A percentile compares a stretch with the other conserved stretches of the same genome.
These are phyloP conservation scores for Smutsia temminckii DNA, from an alignment of 2,797 vertebrate genomes.

Conservation along the genomic window DNA sequence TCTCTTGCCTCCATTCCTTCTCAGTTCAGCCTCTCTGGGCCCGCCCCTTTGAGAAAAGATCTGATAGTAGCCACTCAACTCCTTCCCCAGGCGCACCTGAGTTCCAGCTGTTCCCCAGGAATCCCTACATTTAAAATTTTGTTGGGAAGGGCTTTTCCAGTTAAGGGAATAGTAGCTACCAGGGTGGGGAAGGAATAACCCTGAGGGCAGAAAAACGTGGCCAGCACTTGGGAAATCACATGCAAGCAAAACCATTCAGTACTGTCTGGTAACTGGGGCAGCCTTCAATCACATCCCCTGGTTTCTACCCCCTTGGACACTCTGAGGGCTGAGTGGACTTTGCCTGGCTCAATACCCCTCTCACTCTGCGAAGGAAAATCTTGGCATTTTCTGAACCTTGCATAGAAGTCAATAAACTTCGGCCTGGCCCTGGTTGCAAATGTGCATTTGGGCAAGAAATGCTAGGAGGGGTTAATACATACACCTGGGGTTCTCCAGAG, in stretches of 20 bases:
- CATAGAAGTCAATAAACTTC: neutral
- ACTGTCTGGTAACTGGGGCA: neutral
- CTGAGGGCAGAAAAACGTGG: neutral
- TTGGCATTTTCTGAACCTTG: neutral
- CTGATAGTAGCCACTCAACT: neutral
- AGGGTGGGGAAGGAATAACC: neutral
- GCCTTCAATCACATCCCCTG: neutral
- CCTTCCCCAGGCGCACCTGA: neutral
- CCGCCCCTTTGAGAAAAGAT: neutral
- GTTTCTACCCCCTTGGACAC: neutral
- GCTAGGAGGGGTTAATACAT: neutral
- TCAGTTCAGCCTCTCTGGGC: neutral
- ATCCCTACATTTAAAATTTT: neutral
- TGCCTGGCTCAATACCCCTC: neutral
- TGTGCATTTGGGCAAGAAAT: neutral
- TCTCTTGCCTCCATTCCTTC: neutral
- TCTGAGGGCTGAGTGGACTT: neutral
- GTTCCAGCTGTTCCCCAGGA: neutral
- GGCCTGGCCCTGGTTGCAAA: neutral
- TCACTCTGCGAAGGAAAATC: neutral
- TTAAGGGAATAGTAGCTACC: neutral
- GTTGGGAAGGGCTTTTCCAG: neutral
- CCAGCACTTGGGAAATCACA: neutral
- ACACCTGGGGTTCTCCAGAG: fast-evolving
- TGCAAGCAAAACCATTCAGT: neutral